Base-by-base conservation (phyloP, 1,140 invertebrate species). In the Halictus rubicundus region DNA sequence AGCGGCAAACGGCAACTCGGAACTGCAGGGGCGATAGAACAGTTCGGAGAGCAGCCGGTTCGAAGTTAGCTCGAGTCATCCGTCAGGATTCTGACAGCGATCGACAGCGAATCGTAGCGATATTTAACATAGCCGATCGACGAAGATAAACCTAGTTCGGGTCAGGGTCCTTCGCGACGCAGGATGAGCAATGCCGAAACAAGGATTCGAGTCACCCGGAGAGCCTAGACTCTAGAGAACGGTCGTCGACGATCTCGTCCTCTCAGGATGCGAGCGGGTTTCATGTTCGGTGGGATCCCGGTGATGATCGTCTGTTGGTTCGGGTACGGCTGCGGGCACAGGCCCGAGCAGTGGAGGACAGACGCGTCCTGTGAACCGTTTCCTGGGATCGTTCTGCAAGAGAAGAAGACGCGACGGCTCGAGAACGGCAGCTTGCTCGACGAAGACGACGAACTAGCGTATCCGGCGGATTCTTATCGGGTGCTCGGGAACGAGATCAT, bases 351-450 rank as follows among this genome's bases (percentile, higher is more conserved):
- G 19, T 12, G 9, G 12, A 9, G 75, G 4, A 21, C 16, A 5
- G 57, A 73, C 25, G 66, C 71, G 16, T 68, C 49, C 16, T 86
- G 84, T 4, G 70, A 16, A 21, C 49, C 71, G 14, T 69, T 77
- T 16, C 63, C 81, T 2, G 70, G 57, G 0, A 68, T 76, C 4
- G 1, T 68, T 25, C 60, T 86, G 19, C 42, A 75, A 6, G 32
- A 14, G 9, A 64, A 32, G 23, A 57, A 65, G 6, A 49, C 57
- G 1, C 4, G 6, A 10, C n/a, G 14, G 25, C 52, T 72, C 16
- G 57, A 77, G 21, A 85, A 91, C 68, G 80, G 81, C n/a, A 85
- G 68, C 39, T 19, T 90, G 7, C 0, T 74, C 6, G 42, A 90
- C 70, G 60, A 88, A 0, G 79, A 90, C 70, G 60, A 88, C 0